Conservation (phyloP, 1,140 invertebrate species). For the Zophobas morio region DNA sequence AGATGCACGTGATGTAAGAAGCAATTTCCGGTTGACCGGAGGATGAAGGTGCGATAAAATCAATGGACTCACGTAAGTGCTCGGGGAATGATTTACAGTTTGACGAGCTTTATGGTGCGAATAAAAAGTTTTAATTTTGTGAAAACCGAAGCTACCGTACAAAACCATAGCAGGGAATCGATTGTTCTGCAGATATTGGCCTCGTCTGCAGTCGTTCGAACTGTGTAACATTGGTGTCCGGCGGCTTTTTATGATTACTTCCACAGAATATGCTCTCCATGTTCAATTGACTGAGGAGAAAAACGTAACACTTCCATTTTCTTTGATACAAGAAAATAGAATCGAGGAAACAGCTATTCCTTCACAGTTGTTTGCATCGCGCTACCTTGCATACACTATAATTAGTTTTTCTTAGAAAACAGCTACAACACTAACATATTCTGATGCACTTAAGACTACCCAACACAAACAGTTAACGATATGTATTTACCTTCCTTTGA, state of each 20-base stretch:
- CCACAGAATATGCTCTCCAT: conserved; percentile 46
- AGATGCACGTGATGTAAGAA: conserved; percentile 22
- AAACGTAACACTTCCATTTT: conserved; percentile 40
- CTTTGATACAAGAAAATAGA: conserved; percentile 24
- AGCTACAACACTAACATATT: background rate
- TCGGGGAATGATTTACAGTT: conserved; percentile 15
- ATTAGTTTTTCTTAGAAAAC: background rate
- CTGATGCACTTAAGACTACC: too few species aligned
- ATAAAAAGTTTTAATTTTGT: conserved; percentile 39
- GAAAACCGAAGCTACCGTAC: conserved; percentile 29
- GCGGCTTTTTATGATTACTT: conserved; percentile 48
- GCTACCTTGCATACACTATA: background rate
- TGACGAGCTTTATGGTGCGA: conserved; percentile 12
- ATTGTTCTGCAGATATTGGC: conserved; percentile 50
- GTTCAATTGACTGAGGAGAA: conserved; percentile 45
- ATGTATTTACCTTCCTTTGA: too few species aligned
- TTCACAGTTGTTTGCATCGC: background rate
- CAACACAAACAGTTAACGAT: too few species aligned
- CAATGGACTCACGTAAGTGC: conserved; percentile 28
- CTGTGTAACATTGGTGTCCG: conserved; percentile 44
- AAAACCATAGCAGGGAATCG: conserved; percentile 35
- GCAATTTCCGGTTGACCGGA: conserved; percentile 9
- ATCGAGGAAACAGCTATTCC: background rate
- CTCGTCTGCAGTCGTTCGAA: conserved; percentile 46
- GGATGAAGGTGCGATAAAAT: conserved; percentile 24